phyloP scores from a whole-genome alignment of 2,113 vertebrate genomes.

The Chauna torquata region DNA sequence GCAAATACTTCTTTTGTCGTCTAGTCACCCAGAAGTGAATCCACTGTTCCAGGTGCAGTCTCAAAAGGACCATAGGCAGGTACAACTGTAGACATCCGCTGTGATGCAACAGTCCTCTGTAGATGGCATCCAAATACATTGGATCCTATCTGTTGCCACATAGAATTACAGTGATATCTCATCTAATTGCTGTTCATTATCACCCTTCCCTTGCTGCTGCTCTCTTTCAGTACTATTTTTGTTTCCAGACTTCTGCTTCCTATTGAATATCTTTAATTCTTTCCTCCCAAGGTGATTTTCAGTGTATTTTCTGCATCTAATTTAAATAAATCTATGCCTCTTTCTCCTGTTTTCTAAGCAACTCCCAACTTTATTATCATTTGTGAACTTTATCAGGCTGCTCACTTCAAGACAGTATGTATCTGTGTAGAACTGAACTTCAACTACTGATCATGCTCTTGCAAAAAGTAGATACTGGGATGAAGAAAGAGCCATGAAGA shows the following conservation, averaged over 20 bases:
- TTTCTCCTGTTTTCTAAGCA: neutral
- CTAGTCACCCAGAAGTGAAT: neutral
- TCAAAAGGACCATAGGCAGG: conserved; percentile 26
- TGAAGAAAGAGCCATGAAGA: neutral
- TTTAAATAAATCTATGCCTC: neutral
- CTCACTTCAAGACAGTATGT: neutral
- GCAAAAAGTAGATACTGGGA: neutral
- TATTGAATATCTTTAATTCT: neutral
- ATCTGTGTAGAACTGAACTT: neutral
- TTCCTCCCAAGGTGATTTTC: neutral
- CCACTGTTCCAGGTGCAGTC: conserved; percentile 56
- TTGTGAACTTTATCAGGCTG: neutral
- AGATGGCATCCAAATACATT: neutral
- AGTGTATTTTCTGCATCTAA: neutral
- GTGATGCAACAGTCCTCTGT: conserved; percentile 18
- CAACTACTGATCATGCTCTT: neutral
- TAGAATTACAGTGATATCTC: neutral
- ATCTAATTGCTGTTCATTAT: neutral
- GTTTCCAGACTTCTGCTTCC: neutral
- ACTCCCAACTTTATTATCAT: neutral
- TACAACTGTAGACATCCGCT: neutral
- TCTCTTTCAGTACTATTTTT: neutral
- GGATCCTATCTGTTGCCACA: neutral
- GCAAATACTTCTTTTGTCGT: neutral
- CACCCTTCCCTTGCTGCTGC: neutral